Base-by-base conservation (phyloP, 2,113 vertebrate genomes). In the Solea senegalensis region DNA sequence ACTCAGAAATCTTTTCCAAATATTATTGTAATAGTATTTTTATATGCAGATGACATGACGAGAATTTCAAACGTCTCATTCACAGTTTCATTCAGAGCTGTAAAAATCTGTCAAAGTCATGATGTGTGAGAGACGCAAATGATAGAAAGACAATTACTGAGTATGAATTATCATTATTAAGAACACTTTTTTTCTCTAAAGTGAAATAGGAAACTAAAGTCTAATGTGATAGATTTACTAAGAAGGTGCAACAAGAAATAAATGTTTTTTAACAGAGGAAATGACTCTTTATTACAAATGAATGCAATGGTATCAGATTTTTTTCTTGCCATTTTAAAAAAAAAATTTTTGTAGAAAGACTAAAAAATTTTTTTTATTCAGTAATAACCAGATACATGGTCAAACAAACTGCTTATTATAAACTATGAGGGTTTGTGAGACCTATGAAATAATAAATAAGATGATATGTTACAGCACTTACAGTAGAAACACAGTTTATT, bases 1-100 rank as follows among this genome's bases (percentile, higher is more conserved):
- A 21, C 21, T 21, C 21, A 21, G 21, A 21, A 21, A 21, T 21
- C 21, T 21, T 21, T 21, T 21, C 21, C 21, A 21, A 21, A 21
- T 21, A 21, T 21, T 21, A 21, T 21, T 51, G 14, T 16, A 27
- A 56, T 40, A 45, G 64, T 21, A 21, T 21, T n/a, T n/a, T n/a
- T n/a, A n/a, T 1, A 21, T 21, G 21, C 21, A 21, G 21, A 21
- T 21, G 21, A 21, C 21, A 21, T 21, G 21, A 21, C 21, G 21
- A 34, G 34, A 34, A 80, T 86, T 81, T 81, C 60, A 80, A 69
- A 68, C 60, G 58, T 48, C 34, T 80, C 58, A 62, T 73, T 74
- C 74, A 48, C 27, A 43, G 34, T 26, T 61, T 9, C 63, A 59
- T 72, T 45, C 49, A 21, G 11, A 69, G 63, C 40, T 69, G 54